Conservation (phyloP, 2,888 invertebrate genomes). For the Xylota segnis region DNA sequence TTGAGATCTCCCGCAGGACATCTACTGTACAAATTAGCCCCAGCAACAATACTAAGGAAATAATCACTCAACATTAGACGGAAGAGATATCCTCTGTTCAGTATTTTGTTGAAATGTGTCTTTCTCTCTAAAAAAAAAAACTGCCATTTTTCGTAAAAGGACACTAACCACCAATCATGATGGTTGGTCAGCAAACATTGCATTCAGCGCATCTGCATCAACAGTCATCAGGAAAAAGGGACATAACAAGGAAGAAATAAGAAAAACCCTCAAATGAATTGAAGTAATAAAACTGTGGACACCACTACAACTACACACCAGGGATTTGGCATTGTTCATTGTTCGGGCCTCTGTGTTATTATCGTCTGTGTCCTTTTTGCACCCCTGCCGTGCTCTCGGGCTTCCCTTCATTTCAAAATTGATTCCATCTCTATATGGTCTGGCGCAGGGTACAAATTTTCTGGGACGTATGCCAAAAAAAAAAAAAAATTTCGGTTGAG, state of each 20-base stretch:
- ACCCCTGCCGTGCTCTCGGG: slow-evolving; percentile 7
- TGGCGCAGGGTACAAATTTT: slow-evolving; percentile 59
- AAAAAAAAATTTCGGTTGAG: slow-evolving; percentile 35
- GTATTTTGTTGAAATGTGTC: slow-evolving; percentile 20
- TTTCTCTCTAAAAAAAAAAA: neutral
- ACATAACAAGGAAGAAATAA: slow-evolving; percentile 13
- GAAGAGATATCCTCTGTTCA: slow-evolving; percentile 10
- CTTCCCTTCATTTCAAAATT: slow-evolving; percentile 16
- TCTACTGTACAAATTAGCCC: slow-evolving; percentile 43
- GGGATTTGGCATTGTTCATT: slow-evolving; percentile 69
- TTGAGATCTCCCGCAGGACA: neutral
- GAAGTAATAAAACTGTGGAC: slow-evolving; percentile 74
- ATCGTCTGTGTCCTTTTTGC: slow-evolving; percentile 44
- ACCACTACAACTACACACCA: slow-evolving; percentile 54
- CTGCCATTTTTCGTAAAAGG: slow-evolving; percentile 27
- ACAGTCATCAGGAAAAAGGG: slow-evolving; percentile 28
- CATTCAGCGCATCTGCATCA: slow-evolving; percentile 74
- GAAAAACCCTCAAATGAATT: slow-evolving; percentile 72
- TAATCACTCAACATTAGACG: slow-evolving; percentile 64
- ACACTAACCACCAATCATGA: slow-evolving; percentile 69
- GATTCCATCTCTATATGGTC: slow-evolving; percentile 47
- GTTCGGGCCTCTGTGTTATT: slow-evolving; percentile 39
- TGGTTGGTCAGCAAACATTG: slow-evolving; percentile 62
- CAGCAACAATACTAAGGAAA: slow-evolving; percentile 38
- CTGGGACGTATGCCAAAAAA: slow-evolving; percentile 68